A percentile compares a stretch with the other conserved stretches of the same genome.
phyloP scores from a whole-genome alignment of 2,888 invertebrate genomes.

The Drosophila meridiana region DNA sequence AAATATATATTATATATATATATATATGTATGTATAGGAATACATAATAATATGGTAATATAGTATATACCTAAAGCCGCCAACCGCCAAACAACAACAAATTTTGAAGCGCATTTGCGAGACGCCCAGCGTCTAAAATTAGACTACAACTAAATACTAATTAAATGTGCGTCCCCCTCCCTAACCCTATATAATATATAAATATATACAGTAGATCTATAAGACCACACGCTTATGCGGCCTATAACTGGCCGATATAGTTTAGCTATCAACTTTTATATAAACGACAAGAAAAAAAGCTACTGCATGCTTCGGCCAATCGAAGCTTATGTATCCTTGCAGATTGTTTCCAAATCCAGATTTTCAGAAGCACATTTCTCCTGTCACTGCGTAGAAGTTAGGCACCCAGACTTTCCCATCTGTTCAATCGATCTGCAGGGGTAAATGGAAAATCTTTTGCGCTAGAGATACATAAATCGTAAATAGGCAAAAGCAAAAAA shows the following conservation, averaged over 20 bases:
- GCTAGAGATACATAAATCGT: constrained; percentile 30
- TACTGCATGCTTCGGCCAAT: constrained; percentile 26
- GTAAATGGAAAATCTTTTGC: constrained; percentile 29
- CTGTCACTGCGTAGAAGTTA: neutral
- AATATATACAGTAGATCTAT: constrained; percentile 41
- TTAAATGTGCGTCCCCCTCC: constrained; percentile 40
- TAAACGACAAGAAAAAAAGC: constrained; percentile 29
- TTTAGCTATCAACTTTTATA: constrained; percentile 71
- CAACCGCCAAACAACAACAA: constrained; percentile 75
- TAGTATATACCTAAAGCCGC: constrained; percentile 51
- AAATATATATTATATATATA: constrained; percentile 47
- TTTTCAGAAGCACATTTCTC: neutral
- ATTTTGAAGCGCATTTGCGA: constrained; percentile 75
- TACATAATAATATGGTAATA: constrained; percentile 37
- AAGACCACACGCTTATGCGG: constrained; percentile 73
- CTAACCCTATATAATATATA: constrained; percentile 30
- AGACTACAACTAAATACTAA: constrained; percentile 42
- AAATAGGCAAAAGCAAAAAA: constrained; percentile 24
- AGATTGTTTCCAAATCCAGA: constrained; percentile 14
- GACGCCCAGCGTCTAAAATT: constrained; percentile 76
- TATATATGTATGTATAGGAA: constrained; percentile 46
- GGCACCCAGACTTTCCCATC: neutral
- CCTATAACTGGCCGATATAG: constrained; percentile 47
- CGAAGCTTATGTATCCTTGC: constrained; percentile 32
- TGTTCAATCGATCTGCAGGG: constrained; percentile 22